These are phyloP conservation scores for Calypte anna DNA, from an alignment of 2,113 vertebrate species.

Conservation along the genomic window DNA sequence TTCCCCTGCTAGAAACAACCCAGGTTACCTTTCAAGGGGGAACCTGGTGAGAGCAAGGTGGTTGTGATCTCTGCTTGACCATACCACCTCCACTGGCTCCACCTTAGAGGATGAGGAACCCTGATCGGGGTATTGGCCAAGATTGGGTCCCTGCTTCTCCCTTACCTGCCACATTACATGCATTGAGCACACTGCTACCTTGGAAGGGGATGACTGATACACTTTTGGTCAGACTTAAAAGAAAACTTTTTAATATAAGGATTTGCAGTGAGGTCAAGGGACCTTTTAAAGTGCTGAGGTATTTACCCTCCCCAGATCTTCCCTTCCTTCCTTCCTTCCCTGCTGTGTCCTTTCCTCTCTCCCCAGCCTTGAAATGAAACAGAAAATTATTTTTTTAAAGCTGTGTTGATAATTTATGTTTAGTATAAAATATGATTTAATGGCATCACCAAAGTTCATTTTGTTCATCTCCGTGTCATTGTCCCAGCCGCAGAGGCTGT, in stretches of 20 bases:
- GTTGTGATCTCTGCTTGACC: not conserved
- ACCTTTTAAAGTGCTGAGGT: constrained; percentile 64
- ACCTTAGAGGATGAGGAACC: not conserved
- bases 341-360: not conserved
- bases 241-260: not conserved
- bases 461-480: constrained; percentile 53
- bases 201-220: constrained; percentile 7
- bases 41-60: not conserved
- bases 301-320: constrained; percentile 28
- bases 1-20: not conserved
- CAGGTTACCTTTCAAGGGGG: not conserved
- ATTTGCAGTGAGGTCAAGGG: constrained; percentile 48
- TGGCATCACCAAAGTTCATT: constrained; percentile 82
- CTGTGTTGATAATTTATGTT: constrained; percentile 80
- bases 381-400: constrained; percentile 85
- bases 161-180: not conserved
- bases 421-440: constrained; percentile 80
- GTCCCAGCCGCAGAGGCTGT: constrained; percentile 18
- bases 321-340: not conserved
- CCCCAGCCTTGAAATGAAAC: constrained; percentile 74
- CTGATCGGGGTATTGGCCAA: not conserved
- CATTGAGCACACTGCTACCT: not conserved
- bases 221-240: not conserved
- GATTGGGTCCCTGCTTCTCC: not conserved
- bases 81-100: not conserved